Evolutionary conservation across 2,797 vertebrate genomes (phyloP), one percentile per base, ranked within the genome.

Genomic region (Rhabdomys pumilio): DNA sequence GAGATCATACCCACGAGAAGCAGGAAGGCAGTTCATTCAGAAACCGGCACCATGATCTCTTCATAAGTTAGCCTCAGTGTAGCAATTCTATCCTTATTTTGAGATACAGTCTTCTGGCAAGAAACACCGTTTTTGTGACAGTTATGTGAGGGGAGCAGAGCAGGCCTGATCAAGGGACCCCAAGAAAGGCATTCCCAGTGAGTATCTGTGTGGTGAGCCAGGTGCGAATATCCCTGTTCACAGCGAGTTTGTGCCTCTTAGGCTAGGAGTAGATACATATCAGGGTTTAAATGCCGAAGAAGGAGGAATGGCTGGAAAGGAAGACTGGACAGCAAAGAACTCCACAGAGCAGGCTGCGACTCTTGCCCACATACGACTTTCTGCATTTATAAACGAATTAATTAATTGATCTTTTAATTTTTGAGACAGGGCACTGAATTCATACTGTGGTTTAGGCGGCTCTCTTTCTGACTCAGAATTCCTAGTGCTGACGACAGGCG

Each of bases 261-360:
- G 22, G 7, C 5, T 8, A 4, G 12, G 50, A 61, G 4, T 1
- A 1, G 31, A 0, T 5, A 50, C 47, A 50, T 50, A 17, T 72
- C 44, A 41, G 26, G 13, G 6, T 26, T 83, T 65, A 79, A 1
- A 2, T 76, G 47, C 53, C 92, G 53, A 57, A 63, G 0, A 10
- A 38, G 38, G 38, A 41, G 55, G 55, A 38, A 3, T 17, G 9
- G 31, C 0, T 53, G 53, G 47, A 77, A 89, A 17, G n/a, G 24
- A 57, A 8, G 6, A 22, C 1, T 76, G 15, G 41, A 19, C 17
- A 55, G 55, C 1, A 15, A 59, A 5, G 61, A 19, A 1, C 34
- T 44, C 22, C 24, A 19, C 2, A 1, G 6, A 61, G 38, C 24
- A 67, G 73, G 47, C 44, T 75, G n/a, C 24, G 73, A 11, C 13